Evolutionary conservation across 2,113 vertebrate species (phyloP).

Genomic region (Formicarius rufipectus): DNA sequence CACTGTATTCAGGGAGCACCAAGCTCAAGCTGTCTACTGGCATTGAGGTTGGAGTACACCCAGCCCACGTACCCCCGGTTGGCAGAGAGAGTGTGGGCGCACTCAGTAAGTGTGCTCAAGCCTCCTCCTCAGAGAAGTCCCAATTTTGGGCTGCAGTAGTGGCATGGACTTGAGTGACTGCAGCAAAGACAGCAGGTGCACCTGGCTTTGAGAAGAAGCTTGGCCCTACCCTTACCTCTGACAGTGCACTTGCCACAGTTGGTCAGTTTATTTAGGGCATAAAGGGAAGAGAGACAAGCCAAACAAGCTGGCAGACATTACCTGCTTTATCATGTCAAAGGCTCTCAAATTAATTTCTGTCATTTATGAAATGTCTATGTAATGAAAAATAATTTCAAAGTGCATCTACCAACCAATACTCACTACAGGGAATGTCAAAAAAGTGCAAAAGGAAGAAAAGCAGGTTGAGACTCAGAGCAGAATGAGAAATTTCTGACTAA

Average conservation of each 20-base stretch:
- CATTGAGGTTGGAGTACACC: fast-evolving
- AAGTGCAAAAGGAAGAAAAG: not conserved
- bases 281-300: not conserved
- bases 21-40: not conserved
- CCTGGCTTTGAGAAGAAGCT: not conserved
- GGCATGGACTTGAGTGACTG: not conserved
- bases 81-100: not conserved
- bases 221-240: not conserved
- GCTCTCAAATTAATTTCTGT: not conserved
- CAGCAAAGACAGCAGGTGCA: not conserved
- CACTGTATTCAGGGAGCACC: not conserved
- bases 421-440: not conserved
- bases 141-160: not conserved
- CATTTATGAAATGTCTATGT: not conserved
- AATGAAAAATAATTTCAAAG: not conserved
- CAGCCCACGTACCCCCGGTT: fast-evolving
- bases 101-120: not conserved
- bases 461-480: not conserved
- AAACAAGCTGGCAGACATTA: not conserved
- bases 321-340: not conserved
- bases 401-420: not conserved
- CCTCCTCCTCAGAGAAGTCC: not conserved
- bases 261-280: not conserved
- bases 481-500: not conserved
- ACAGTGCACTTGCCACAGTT: fast-evolving